Evolutionary conservation across 2,113 vertebrate species (phyloP).

Genomic region (Nesogale talazaci): DNA sequence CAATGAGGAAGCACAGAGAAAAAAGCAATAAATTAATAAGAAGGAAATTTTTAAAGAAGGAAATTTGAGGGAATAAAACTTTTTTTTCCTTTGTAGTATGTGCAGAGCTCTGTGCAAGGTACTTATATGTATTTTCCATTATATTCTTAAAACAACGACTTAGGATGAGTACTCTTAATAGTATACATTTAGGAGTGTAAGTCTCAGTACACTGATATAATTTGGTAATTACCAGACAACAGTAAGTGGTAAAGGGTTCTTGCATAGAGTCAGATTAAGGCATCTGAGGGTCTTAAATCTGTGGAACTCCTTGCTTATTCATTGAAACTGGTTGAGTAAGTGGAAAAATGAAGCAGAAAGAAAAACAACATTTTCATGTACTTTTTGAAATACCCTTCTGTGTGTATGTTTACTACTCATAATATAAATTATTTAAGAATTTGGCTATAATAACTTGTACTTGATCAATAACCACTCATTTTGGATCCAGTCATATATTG

Average conservation of each 20-base stretch:
- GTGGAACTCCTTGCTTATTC: too few species aligned
- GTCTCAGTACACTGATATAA: background rate
- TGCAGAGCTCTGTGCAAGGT: background rate
- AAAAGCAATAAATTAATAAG: background rate
- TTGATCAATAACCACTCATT: too few species aligned
- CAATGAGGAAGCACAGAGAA: background rate
- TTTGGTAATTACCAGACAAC: background rate
- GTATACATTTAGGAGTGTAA: background rate
- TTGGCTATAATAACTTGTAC: too few species aligned
- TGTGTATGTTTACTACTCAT: too few species aligned
- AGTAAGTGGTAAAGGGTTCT: background rate
- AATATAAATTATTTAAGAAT: too few species aligned
- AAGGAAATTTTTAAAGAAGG: background rate
- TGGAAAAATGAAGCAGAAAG: too few species aligned
- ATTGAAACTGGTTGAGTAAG: too few species aligned
- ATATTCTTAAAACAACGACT: background rate
- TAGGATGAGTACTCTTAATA: background rate
- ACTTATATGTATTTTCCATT: background rate
- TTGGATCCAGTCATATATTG: too few species aligned
- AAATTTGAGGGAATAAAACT: background rate
- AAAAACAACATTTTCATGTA: too few species aligned
- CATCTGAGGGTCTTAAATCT: too few species aligned
- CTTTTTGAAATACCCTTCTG: too few species aligned
- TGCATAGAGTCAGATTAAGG: background rate
- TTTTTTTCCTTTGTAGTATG: background rate